Conservation (phyloP, 2,797 vertebrate genomes). For the Micromesistius poutassou region DNA sequence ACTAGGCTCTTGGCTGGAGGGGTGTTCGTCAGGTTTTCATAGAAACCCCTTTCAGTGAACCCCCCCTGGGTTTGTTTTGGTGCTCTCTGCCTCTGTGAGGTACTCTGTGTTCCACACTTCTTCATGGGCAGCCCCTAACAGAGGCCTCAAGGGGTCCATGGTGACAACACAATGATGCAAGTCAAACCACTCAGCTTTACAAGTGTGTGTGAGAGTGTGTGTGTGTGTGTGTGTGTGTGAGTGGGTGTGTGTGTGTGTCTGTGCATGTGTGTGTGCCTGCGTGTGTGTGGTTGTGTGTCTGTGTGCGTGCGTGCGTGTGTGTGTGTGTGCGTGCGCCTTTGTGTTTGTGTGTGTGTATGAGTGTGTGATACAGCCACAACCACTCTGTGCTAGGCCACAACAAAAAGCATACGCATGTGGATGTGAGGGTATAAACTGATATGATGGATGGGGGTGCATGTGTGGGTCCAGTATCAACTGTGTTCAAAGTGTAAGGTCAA, state of each 20-base stretch:
- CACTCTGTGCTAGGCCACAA: not conserved
- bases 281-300: too few relatives aligned
- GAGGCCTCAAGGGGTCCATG: constrained; percentile 50
- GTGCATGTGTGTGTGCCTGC: too few relatives aligned
- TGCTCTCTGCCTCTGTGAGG: constrained; percentile 51
- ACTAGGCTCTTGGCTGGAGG: constrained; percentile 79
- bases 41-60: constrained; percentile 58
- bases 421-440: not conserved
- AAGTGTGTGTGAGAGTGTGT: too few relatives aligned
- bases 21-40: constrained; percentile 77
- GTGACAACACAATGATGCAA: not conserved
- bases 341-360: too few relatives aligned
- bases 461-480: not conserved
- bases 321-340: not conserved
- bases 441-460: not conserved
- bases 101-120: constrained; percentile 73
- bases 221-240: too few relatives aligned
- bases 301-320: too few relatives aligned
- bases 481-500: not conserved
- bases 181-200: not conserved
- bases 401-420: not conserved
- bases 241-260: too few relatives aligned
- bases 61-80: not conserved
- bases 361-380: not conserved
- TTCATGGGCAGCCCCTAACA: constrained; percentile 79